Conservation (phyloP, 37 sponge, comb jelly and placozoan species). For the Lycopodina hypogea region DNA sequence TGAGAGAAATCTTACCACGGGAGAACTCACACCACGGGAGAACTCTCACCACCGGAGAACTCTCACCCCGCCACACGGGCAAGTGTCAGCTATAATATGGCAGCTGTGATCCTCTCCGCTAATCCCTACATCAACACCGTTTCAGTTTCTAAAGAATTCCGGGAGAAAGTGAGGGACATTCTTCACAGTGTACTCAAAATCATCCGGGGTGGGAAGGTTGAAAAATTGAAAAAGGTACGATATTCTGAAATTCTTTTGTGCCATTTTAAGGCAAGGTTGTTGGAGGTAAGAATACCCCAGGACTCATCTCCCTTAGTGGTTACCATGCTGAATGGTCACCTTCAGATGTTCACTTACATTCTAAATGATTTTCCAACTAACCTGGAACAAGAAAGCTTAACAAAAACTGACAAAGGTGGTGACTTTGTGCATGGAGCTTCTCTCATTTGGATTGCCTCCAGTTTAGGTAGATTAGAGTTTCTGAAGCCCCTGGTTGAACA, state of each 20-base stretch:
- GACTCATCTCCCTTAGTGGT: conserved; percentile 61
- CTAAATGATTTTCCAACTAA: conserved; percentile 40
- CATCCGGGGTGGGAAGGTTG: conserved; percentile 33
- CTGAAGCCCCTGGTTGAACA: conserved; percentile 59
- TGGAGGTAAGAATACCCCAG: conserved; percentile 8
- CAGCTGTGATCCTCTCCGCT: too few species aligned
- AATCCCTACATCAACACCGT: too few species aligned
- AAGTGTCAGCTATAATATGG: too few species aligned
- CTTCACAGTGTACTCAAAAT: conserved; percentile 15
- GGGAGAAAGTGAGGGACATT: conserved; percentile 35
- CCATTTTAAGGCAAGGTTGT: conserved; percentile 24
- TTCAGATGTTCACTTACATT: conserved; percentile 42
- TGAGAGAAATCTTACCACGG: too few species aligned
- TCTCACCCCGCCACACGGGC: too few species aligned
- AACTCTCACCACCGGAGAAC: too few species aligned
- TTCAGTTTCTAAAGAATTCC: conserved; percentile 11
- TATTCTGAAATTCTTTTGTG: neutral
- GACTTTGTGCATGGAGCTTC: conserved; percentile 84
- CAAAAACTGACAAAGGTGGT: conserved; percentile 62
- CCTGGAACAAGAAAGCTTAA: conserved; percentile 68
- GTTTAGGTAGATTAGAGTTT: conserved; percentile 67
- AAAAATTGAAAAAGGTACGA: conserved; percentile 12
- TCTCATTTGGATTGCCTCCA: conserved; percentile 87
- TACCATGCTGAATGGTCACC: conserved; percentile 31
- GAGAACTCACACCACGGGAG: too few species aligned